Evolutionary conservation across 2,113 vertebrate species (phyloP), one percentile per base, ranked within the genome.

Genomic region (Dromiciops gliroides): DNA sequence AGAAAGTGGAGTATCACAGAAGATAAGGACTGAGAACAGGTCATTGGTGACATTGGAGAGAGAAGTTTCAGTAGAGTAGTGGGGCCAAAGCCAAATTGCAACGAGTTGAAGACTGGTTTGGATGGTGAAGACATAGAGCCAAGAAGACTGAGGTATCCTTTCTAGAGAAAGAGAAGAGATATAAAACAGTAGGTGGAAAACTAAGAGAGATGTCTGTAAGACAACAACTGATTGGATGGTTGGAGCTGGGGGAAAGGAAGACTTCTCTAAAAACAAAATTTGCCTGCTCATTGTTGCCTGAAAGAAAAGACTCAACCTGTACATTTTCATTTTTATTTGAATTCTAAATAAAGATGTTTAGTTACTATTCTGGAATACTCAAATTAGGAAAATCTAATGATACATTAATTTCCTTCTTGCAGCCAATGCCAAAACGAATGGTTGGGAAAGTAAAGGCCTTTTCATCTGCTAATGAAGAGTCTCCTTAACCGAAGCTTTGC

Each of bases 221-320:
- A 75, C 3, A 60, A 60, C 26, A 75, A 75, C 14, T 75, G 60
- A n/a, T n/a, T n/a, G 60, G 31, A n/a, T 75, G n/a, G n/a, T n/a
- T n/a, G n/a, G n/a, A n/a, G n/a, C n/a, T n/a, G 14, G 60, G 37
- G 14, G 12, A n/a, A n/a, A 12, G 16, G 37, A 8, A 5, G 60
- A 37, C 60, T 48, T 52, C 50, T 93, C 26, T 88, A 94, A 52
- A 28, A 94, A 49, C 14, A 92, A 88, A 96, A 95, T 92, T 93
- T 90, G 48, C 93, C 93, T 19, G 91, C 53, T 92, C 48, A 3
- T 92, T 51, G 90, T n/a, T 2, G 92, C 10, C 22, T 89, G 25
- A 56, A 83, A 94, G 83, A 53, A 94, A 95, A 89, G 90, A 91
- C 90, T 89, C 95, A 49, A 96, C 51, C 51, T 90, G 91, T 48